Conservation (phyloP, 2,888 invertebrate genomes). For the Rhabditoides inermis region DNA sequence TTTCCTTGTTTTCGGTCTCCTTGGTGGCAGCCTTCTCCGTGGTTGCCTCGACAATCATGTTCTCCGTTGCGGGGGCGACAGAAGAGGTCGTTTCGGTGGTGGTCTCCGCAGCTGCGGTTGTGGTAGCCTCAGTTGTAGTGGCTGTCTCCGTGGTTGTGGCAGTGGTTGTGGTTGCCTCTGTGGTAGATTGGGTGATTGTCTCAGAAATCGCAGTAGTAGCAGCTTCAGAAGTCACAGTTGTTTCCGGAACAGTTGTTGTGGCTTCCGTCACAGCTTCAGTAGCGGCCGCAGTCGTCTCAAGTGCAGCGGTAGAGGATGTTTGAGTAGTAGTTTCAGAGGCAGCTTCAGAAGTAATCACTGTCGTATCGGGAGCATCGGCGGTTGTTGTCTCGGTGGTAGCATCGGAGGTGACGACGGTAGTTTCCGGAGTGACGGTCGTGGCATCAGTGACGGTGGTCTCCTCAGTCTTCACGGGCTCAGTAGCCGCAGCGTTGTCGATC, state of each 20-base stretch:
- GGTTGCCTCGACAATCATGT: too few species aligned
- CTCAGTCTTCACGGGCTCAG: neutral
- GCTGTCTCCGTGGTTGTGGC: neutral
- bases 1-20: neutral
- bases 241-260: constrained; percentile 1
- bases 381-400: constrained; percentile 3
- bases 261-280: neutral
- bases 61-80: too few species aligned
- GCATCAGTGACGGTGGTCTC: constrained; percentile 3
- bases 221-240: neutral
- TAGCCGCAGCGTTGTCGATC: too few species aligned
- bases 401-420: neutral
- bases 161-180: neutral
- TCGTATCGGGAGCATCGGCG: neutral
- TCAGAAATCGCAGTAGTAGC: neutral
- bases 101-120: neutral
- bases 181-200: neutral
- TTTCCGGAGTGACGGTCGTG: neutral
- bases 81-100: too few species aligned
- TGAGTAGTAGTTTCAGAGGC: constrained; percentile 1
- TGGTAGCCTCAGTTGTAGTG: neutral
- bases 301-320: neutral
- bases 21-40: neutral
- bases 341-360: neutral
- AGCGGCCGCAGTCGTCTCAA: neutral